Conservation (phyloP, 1,140 invertebrate species). For the Drosophila pachea region DNA sequence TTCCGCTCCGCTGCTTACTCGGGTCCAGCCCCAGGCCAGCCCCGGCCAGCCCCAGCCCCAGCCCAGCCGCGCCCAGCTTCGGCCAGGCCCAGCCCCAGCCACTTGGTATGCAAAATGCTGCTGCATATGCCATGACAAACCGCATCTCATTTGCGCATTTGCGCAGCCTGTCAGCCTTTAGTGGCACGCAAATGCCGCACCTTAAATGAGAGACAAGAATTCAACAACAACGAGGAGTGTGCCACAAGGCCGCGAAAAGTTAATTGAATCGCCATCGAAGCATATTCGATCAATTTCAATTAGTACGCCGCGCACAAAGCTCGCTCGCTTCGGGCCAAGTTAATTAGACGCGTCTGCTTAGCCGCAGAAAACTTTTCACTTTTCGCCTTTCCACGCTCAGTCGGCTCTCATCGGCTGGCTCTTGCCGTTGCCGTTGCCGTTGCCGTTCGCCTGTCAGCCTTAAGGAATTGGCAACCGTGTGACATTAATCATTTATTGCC, state of each 20-base stretch:
- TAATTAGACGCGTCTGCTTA: constrained; percentile 62
- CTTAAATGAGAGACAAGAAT: constrained; percentile 57
- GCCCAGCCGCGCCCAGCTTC: constrained; percentile 8
- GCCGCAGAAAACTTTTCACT: constrained; percentile 56
- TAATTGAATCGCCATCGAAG: constrained; percentile 76
- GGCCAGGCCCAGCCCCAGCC: too few relatives aligned
- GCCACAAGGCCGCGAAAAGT: constrained; percentile 64
- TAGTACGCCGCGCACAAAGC: constrained; percentile 65
- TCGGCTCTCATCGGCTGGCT: constrained; percentile 18
- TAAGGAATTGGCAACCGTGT: constrained; percentile 21
- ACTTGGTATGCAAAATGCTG: constrained; percentile 71
- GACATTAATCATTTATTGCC: constrained; percentile 74
- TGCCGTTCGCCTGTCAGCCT: constrained; percentile 50
- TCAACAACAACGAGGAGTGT: constrained; percentile 38
- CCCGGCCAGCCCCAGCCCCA: not conserved
- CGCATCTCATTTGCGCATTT: constrained; percentile 68
- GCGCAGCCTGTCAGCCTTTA: constrained; percentile 9
- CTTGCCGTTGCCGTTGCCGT: too few relatives aligned
- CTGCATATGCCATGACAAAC: constrained; percentile 57
- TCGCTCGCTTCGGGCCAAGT: constrained; percentile 39
- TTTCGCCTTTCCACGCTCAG: not conserved
- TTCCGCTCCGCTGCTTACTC: constrained; percentile 2
- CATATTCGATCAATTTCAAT: constrained; percentile 78
- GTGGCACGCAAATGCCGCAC: constrained; percentile 14
- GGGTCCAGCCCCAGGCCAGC: not conserved